These are phyloP conservation scores for Macrosiphum euphorbiae DNA, from an alignment of 2,888 invertebrate genomes.

Conservation along the genomic window DNA sequence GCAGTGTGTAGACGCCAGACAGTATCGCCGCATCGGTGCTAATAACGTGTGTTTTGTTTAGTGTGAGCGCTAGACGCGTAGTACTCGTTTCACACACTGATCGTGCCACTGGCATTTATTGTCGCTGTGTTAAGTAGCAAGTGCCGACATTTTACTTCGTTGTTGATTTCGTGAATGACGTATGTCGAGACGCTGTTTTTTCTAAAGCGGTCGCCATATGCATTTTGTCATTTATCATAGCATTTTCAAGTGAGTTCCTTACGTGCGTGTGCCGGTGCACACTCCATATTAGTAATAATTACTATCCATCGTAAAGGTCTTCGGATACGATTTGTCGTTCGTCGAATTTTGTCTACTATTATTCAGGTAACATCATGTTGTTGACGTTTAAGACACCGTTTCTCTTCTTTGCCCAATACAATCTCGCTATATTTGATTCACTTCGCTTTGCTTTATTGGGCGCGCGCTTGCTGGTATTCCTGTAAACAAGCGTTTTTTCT, in stretches of 20 bases:
- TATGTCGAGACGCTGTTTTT: background rate
- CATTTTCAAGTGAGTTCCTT: background rate
- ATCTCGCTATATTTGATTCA: background rate
- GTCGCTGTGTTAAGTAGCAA: background rate
- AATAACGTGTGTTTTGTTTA: no score
- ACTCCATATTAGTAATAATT: background rate
- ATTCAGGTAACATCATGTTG: background rate
- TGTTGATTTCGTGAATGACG: background rate
- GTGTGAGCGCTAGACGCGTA: no score
- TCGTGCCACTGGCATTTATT: background rate
- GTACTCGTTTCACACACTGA: background rate
- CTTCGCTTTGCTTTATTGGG: background rate
- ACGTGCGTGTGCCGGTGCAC: background rate
- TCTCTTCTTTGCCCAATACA: background rate
- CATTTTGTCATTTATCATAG: background rate
- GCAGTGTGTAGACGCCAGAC: no score
- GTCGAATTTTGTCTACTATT: background rate
- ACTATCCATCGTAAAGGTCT: background rate
- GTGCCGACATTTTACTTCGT: background rate
- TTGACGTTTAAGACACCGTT: background rate
- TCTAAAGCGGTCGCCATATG: background rate
- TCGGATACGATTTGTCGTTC: background rate
- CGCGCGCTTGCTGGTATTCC: background rate
- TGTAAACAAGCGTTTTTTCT: background rate
- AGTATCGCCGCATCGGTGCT: no score